Base-by-base conservation (phyloP, 2,113 vertebrate genomes). In the Fulica atra region DNA sequence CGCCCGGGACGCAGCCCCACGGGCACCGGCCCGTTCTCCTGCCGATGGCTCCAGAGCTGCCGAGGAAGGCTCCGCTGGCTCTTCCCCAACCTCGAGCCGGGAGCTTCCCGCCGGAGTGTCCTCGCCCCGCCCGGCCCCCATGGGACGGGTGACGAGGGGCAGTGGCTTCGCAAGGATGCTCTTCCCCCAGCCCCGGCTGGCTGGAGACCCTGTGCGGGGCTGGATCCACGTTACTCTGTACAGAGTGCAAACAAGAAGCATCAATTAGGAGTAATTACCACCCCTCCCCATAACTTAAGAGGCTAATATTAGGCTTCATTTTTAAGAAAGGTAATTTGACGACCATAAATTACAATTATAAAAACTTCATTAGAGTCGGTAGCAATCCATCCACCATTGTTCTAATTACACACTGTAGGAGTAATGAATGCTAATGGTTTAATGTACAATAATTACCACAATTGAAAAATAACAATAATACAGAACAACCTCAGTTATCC, bases 381-480 rank as follows among this genome's bases (percentile, higher is more conserved):
- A 98, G 97, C 98, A 97, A 98, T 98, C 97, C 97, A 97, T 94
- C 98, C 97, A 96, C 96, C 96, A 97, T 97, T 97, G 97, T 97
- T 97, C 97, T 98, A 98, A 98, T 98, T 98, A 98, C 95, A 97
- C 97, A 97, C 96, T 98, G 98, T 97, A 97, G 96, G 97, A 96
- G 97, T 98, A 98, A 98, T 98, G 98, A 98, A 98, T 97, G 97
- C 96, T 98, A 98, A 98, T 98, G 97, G 97, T 97, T 98, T 98
- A 97, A 98, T 97, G 97, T 97, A 97, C 96, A 96, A 98, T 98
- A 97, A 98, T 98, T 98, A 96, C 97, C 97, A 96, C 96, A 92
- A 98, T 98, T 97, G 96, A 95, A 98, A 98, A 98, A 98, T 98
- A 98, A 97, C 96, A 96, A 98, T 98, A 98, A 97, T 94, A 95